Percentiles rank a stretch among this genome's conserved stretches.
phyloP scores from a whole-genome alignment of 2,888 invertebrate genomes.

The Sympetrum striolatum region DNA sequence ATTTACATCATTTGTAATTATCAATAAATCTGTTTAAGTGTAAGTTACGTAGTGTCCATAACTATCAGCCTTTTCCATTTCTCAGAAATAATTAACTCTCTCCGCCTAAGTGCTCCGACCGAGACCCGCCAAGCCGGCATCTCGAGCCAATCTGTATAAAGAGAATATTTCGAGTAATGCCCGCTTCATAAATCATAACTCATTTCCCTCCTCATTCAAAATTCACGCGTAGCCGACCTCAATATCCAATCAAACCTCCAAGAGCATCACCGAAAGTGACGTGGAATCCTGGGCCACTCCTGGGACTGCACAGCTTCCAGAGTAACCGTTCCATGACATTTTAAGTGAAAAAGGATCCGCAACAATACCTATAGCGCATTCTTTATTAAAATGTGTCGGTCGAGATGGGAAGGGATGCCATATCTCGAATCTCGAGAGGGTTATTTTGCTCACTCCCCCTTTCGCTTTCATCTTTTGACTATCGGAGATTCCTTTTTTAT shows the following conservation, averaged over 20 bases:
- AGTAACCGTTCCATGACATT: neutral
- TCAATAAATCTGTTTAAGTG: too few relatives aligned
- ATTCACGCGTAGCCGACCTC: neutral
- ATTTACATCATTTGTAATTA: too few relatives aligned
- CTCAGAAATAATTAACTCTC: too few relatives aligned
- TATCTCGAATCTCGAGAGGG: neutral
- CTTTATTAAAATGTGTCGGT: neutral
- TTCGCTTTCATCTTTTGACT: neutral
- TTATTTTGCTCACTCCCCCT: neutral
- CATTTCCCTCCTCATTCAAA: neutral
- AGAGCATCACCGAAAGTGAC: neutral
- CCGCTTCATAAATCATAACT: neutral
- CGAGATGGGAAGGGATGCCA: neutral
- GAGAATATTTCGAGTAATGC: too few relatives aligned
- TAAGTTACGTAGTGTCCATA: too few relatives aligned
- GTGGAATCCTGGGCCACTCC: neutral
- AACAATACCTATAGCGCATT: neutral
- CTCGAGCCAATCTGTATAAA: too few relatives aligned
- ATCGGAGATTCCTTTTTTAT: neutral
- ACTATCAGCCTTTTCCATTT: too few relatives aligned
- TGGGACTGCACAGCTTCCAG: neutral
- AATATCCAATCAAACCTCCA: neutral
- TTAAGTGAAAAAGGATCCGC: neutral
- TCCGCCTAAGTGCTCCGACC: too few relatives aligned
- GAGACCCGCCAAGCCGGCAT: too few relatives aligned